phyloP scores from a whole-genome alignment of 2,797 vertebrate species.

The Enteromius fasciolatus region DNA sequence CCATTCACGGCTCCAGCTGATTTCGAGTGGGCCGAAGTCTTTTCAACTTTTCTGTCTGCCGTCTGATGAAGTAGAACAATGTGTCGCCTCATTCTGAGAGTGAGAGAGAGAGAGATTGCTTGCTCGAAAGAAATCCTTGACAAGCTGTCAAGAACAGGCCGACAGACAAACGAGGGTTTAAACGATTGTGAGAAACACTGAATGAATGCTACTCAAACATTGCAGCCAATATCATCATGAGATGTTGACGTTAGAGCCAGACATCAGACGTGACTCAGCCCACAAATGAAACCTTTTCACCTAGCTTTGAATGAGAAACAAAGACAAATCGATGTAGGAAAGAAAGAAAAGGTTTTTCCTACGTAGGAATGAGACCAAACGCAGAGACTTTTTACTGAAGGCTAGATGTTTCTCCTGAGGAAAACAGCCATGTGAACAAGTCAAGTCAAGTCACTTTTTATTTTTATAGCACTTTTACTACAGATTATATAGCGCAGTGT shows the following conservation, averaged over 20 bases:
- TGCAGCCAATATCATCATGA: slow-evolving; percentile 1
- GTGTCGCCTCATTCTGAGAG: neutral
- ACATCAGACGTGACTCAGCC: slow-evolving; percentile 9
- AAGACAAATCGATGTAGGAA: neutral
- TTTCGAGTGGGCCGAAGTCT: neutral
- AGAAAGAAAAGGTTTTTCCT: neutral
- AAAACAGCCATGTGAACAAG: too few relatives aligned
- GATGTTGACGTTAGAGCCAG: neutral
- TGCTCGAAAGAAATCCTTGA: neutral
- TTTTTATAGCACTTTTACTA: too few relatives aligned
- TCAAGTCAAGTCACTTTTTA: too few relatives aligned
- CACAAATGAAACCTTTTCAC: neutral
- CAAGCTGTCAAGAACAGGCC: neutral
- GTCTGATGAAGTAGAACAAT: slow-evolving; percentile 28
- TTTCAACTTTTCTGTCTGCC: neutral
- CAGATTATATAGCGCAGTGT: too few relatives aligned
- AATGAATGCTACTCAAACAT: neutral
- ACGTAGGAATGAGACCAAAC: neutral
- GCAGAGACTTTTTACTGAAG: neutral
- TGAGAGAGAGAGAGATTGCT: neutral
- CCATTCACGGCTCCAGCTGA: neutral
- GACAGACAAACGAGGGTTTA: neutral
- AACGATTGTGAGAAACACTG: neutral
- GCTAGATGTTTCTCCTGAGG: neutral
- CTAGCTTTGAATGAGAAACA: neutral